Percentiles rank a stretch among this genome's conserved stretches.
These are phyloP conservation scores for Dinoponera quadriceps DNA, from an alignment of 1,140 invertebrate species.

Conservation along the genomic window DNA sequence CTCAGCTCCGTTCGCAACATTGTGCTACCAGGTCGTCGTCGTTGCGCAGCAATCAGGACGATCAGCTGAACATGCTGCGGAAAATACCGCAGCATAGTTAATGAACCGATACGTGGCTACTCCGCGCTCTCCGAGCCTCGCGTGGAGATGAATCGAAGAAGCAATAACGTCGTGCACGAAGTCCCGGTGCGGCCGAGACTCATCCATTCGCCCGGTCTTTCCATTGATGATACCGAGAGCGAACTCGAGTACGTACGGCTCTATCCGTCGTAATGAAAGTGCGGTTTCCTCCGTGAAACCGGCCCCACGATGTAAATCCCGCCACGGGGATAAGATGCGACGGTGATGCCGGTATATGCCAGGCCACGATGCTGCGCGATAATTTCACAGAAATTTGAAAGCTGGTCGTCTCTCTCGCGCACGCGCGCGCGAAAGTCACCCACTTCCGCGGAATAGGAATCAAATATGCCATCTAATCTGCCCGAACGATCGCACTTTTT, in stretches of 20 bases:
- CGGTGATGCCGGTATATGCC: background rate
- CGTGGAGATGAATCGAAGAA: conserved; percentile 54
- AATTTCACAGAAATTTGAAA: conserved; percentile 28
- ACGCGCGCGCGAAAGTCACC: conserved; percentile 1
- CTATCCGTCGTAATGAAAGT: conserved; percentile 71
- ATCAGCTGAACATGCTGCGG: conserved; percentile 34
- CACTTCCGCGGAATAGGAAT: background rate
- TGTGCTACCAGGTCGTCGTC: background rate
- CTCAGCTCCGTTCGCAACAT: background rate
- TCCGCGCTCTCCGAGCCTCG: conserved; percentile 6
- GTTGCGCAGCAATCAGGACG: background rate
- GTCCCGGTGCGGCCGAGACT: conserved; percentile 64
- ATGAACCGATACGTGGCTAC: conserved; percentile 47
- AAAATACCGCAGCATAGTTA: conserved; percentile 48
- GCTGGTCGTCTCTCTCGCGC: background rate
- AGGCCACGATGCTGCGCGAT: background rate
- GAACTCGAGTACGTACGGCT: conserved; percentile 71
- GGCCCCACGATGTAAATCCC: conserved; percentile 39
- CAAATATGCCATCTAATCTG: no score
- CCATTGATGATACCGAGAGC: conserved; percentile 76
- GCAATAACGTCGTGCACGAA: conserved; percentile 33
- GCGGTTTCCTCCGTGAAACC: conserved; percentile 65
- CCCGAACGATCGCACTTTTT: background rate
- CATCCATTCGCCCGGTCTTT: conserved; percentile 76
- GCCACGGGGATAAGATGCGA: background rate